Evolutionary conservation across 1,140 invertebrate genomes (phyloP).

Genomic region (Drosophila melanica): DNA sequence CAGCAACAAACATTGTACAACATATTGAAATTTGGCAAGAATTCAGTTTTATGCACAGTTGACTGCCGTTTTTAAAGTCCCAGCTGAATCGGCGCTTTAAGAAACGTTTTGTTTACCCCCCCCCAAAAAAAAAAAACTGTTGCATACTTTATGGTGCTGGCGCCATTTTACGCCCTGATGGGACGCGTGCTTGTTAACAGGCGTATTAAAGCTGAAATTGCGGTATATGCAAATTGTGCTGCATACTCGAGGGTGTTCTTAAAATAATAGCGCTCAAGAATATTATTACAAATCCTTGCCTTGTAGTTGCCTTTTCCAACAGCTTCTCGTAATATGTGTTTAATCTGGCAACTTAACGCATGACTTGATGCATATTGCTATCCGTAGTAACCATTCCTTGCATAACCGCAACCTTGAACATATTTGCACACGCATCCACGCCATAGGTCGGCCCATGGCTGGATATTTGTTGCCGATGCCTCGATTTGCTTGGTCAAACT

Average conservation of each 20-base stretch:
- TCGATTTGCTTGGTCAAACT: slow-evolving; percentile 24
- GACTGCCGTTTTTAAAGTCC: slow-evolving; percentile 2
- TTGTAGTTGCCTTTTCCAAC: background rate
- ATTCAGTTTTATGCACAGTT: background rate
- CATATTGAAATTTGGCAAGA: slow-evolving; percentile 25
- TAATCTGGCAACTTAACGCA: slow-evolving; percentile 29
- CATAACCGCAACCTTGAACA: slow-evolving; percentile 9
- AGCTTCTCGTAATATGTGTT: slow-evolving; percentile 4
- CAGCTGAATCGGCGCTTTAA: slow-evolving; percentile 2
- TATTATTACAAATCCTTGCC: slow-evolving; percentile 12
- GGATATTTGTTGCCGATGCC: background rate
- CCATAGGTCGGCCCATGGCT: background rate
- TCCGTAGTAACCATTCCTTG: background rate
- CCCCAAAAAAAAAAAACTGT: no score
- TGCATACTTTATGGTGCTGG: slow-evolving; percentile 30
- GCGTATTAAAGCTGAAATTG: slow-evolving; percentile 51
- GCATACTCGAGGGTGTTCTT: slow-evolving; percentile 45
- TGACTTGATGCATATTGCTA: slow-evolving; percentile 23
- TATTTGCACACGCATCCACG: background rate
- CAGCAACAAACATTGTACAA: slow-evolving; percentile 18
- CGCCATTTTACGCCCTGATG: slow-evolving; percentile 27
- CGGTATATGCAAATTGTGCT: slow-evolving; percentile 54
- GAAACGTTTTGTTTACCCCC: slow-evolving; percentile 49
- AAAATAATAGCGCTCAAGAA: slow-evolving; percentile 21
- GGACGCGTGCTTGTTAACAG: slow-evolving; percentile 41